Evolutionary conservation across 1,140 invertebrate genomes (phyloP).

Genomic region (Cydia amplana): DNA sequence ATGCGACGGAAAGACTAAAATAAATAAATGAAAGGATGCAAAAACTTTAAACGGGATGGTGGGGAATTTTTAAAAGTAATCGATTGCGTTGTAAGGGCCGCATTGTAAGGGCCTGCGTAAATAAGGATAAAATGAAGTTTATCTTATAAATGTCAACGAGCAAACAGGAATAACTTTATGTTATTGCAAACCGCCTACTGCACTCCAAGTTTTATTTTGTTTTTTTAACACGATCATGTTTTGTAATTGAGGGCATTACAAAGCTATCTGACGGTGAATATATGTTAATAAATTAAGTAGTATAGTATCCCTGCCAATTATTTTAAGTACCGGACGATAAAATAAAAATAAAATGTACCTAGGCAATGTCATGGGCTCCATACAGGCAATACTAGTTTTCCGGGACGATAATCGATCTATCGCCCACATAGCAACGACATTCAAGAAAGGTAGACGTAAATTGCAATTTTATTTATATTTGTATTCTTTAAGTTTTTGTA

Average conservation of each 20-base stretch:
- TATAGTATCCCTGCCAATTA: neutral
- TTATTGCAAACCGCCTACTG: neutral
- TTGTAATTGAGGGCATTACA: constrained; percentile 5
- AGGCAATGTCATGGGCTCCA: neutral
- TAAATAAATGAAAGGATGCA: neutral
- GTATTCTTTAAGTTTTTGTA: neutral
- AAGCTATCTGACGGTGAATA: neutral
- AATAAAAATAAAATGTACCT: constrained; percentile 16
- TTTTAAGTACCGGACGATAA: neutral
- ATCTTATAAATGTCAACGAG: constrained; percentile 13
- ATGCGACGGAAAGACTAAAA: neutral
- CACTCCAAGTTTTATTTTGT: neutral
- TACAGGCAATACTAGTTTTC: constrained; percentile 1
- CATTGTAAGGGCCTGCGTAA: neutral
- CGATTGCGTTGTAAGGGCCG: neutral
- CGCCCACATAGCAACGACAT: neutral
- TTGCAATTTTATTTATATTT: constrained; percentile 7
- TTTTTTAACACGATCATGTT: constrained; percentile 5
- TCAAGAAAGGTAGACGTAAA: neutral
- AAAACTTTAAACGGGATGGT: neutral
- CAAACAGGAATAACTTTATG: constrained; percentile 5
- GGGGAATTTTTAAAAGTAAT: neutral
- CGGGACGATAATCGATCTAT: neutral
- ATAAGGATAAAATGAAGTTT: neutral
- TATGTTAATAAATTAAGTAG: constrained; percentile 5